Percentiles rank a stretch among this genome's conserved stretches.
phyloP scores from a whole-genome alignment of 2,113 vertebrate genomes.

The Polypterus bichir region DNA sequence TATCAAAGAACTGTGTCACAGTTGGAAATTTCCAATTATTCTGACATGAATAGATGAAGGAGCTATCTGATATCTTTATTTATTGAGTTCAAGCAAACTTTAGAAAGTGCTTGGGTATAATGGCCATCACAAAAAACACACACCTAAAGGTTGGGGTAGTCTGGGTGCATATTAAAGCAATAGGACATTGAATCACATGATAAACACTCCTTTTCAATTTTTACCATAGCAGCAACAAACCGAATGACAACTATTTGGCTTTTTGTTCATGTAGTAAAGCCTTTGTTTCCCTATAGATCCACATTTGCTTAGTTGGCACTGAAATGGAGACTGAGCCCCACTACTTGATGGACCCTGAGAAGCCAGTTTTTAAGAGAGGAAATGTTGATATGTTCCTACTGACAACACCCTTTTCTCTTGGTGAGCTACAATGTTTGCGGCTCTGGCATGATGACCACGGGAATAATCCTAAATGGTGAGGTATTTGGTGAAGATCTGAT shows the following conservation, averaged over 20 bases:
- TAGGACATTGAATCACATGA: not conserved
- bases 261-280: no score
- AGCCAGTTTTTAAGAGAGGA: slow-evolving; percentile 54
- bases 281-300: slow-evolving; percentile 40
- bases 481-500: not conserved
- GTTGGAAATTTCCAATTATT: no score
- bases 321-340: slow-evolving; percentile 49
- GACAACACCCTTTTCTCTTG: slow-evolving; percentile 44
- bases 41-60: no score
- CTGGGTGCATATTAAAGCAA: no score
- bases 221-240: not conserved
- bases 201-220: not conserved
- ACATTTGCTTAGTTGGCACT: slow-evolving; percentile 48
- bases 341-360: slow-evolving; percentile 48
- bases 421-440: slow-evolving; percentile 47
- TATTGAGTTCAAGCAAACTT: no score
- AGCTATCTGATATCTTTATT: no score
- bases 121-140: no score
- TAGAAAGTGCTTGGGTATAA: no score
- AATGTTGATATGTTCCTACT: slow-evolving; percentile 61
- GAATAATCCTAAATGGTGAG: slow-evolving; percentile 53
- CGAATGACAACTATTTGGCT: no score
- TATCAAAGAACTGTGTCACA: no score
- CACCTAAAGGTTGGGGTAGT: no score
- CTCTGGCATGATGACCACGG: slow-evolving; percentile 66